Evolutionary conservation across 2,797 vertebrate genomes (phyloP).

Genomic region (Ceryle rudis): DNA sequence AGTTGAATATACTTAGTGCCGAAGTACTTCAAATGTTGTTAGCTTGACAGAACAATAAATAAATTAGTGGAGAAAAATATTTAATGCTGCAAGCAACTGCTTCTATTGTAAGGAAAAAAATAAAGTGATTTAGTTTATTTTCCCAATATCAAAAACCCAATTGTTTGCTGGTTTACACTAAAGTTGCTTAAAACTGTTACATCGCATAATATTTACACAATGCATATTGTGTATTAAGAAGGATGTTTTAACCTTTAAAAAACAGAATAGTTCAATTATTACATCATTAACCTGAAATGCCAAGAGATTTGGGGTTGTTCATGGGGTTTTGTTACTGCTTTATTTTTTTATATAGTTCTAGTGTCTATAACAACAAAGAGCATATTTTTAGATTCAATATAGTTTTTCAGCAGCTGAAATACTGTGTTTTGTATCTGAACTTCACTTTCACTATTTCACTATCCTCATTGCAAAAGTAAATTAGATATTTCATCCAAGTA

Average conservation of each 20-base stretch:
- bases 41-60: slow-evolving; percentile 47
- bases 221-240: background rate
- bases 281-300: slow-evolving; percentile 25
- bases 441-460: background rate
- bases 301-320: background rate
- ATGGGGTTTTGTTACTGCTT: accelerated
- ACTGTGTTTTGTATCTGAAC: background rate
- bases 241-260: slow-evolving; percentile 36
- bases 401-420: background rate
- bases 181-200: background rate
- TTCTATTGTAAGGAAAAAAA: background rate
- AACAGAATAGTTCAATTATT: slow-evolving; percentile 21
- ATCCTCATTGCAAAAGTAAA: background rate
- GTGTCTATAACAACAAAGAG: background rate
- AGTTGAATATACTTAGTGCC: slow-evolving; percentile 26
- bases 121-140: background rate
- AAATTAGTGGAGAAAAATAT: slow-evolving; percentile 18
- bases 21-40: slow-evolving; percentile 28
- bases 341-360: background rate
- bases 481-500: background rate
- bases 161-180: background rate
- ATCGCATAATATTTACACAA: slow-evolving; percentile 1
- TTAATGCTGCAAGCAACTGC: background rate
- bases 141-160: background rate
- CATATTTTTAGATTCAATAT: background rate